Evolutionary conservation across 2,797 vertebrate genomes (phyloP), one percentile per base, ranked within the genome.

Genomic region (Anableps anableps): DNA sequence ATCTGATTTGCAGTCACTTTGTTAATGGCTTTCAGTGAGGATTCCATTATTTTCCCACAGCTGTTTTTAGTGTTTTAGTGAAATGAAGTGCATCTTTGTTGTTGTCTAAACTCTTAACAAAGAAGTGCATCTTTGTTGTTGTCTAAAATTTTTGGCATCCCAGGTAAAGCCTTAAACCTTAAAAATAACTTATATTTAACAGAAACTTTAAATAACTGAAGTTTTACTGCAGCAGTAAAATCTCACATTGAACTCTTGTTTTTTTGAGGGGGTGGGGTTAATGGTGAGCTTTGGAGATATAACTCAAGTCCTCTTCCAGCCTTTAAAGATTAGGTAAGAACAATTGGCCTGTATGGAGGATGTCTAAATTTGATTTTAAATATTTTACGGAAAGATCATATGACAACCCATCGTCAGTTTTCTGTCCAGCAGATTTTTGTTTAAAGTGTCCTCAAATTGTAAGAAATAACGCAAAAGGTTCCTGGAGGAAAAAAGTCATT

Each of bases 1-100:
- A 95, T 95, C 93, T 94, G 91, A 94, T 93, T 90, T 92, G 90
- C 89, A 93, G 91, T 88, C 76, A 60, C 79, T 9, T 68, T 47
- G 82, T 87, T 93, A 87, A 92, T 93, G 94, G 90, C 94, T 94
- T 91, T 94, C 92, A 94, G 85, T 79, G 80, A 78, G 73, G 74
- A 81, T 72, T 83, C 82, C 48, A 73, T 90, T 90, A 78, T 78
- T 76, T 62, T 4, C 16, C 79, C n/a, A 64, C 2, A 50, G 82
- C 75, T 80, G 72, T 71, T 77, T 90, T 77, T 84, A 81, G 88
- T 81, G 70, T 11, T 4, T 43, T 43, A 43, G 4, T 43, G 10
- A 43, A 43, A 43, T 4, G 4, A 43, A 4, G 43, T 43, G 43
- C 43, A 43, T 10, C 4, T 43, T 43, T 4, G 43, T 43, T 43